phyloP scores from a whole-genome alignment of 2,797 vertebrate species.

The Microcaecilia unicolor region DNA sequence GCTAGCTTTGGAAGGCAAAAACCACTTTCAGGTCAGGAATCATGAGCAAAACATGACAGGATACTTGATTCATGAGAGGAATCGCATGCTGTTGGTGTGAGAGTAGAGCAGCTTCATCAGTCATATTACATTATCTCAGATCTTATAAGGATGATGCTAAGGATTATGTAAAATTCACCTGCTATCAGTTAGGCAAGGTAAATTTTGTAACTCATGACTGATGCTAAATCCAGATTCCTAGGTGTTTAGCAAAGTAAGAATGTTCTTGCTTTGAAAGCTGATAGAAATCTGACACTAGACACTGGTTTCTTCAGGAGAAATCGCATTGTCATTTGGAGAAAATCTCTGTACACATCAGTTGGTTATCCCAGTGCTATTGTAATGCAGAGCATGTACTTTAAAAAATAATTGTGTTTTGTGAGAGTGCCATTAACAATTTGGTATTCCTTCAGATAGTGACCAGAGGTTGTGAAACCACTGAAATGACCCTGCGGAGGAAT shows the following conservation, averaged over 20 bases:
- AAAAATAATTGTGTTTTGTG: background rate
- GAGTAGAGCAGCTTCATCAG: no score
- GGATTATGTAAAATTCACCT: no score
- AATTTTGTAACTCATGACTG: constrained; percentile 3
- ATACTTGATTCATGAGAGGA: no score
- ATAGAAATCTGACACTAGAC: background rate
- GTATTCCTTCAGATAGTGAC: constrained; percentile 66
- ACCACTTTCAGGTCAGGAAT: no score
- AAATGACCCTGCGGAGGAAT: constrained; percentile 86
- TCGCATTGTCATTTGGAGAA: background rate
- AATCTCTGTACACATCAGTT: rapidly evolving
- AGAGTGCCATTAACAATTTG: rapidly evolving
- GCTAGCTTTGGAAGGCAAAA: no score
- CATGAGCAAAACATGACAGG: no score
- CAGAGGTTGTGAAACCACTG: constrained; percentile 86
- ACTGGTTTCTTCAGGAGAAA: background rate
- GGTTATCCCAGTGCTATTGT: background rate
- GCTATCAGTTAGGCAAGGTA: background rate
- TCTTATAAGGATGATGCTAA: no score
- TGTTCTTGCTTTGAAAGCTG: background rate
- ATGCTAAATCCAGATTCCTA: constrained; percentile 4
- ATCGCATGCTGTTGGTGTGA: no score
- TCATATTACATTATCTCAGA: no score
- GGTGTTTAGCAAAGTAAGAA: background rate
- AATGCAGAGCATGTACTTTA: background rate